phyloP scores from a whole-genome alignment of 2,113 vertebrate genomes.

The Psettodes erumei region DNA sequence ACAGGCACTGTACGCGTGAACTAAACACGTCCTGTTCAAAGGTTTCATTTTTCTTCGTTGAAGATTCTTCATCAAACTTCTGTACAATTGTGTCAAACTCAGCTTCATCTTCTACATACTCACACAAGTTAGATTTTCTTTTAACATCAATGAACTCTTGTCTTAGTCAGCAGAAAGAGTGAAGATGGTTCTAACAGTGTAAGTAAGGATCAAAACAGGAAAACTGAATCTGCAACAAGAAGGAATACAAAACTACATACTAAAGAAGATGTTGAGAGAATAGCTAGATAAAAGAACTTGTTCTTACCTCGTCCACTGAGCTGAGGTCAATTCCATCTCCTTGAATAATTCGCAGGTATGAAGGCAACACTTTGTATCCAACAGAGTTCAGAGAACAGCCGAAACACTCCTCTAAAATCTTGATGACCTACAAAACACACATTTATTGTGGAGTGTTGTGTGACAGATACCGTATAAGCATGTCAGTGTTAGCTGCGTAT shows the following conservation, averaged over 20 bases:
- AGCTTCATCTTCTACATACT: no score
- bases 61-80: no score
- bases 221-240: neutral
- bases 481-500: neutral
- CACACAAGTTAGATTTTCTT: no score
- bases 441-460: neutral
- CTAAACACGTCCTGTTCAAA: no score
- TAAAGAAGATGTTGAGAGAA: neutral
- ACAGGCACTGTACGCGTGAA: no score
- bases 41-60: no score
- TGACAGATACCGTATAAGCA: no score
- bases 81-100: no score
- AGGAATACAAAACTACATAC: neutral
- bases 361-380: constrained; percentile 82
- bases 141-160: no score
- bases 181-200: neutral
- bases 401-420: constrained; percentile 82
- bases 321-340: constrained; percentile 82
- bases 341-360: constrained; percentile 82
- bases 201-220: neutral
- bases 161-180: no score
- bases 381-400: constrained; percentile 76
- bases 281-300: neutral
- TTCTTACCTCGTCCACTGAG: constrained; percentile 78
- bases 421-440: constrained; percentile 73